Conservation (phyloP, 2,888 invertebrate species). For the Caenorhabditis doughertyi region DNA sequence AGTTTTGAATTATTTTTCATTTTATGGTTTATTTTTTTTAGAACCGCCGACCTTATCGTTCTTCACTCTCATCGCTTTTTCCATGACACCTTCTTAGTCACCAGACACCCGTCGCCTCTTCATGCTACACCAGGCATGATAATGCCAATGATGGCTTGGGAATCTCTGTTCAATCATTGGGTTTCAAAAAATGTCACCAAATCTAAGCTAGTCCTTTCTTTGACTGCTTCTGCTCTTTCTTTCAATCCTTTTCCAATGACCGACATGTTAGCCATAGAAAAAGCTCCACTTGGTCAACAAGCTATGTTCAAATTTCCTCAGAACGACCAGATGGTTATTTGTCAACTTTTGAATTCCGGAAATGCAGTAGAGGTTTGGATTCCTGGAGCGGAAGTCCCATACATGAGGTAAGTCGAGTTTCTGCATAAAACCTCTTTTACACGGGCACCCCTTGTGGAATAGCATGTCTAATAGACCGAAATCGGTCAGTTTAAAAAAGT, state of each 20-base stretch:
- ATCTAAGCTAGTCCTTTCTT: slow-evolving; percentile 45
- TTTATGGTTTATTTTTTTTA: no score
- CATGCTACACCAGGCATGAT: slow-evolving; percentile 36
- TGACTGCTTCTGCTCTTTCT: slow-evolving; percentile 48
- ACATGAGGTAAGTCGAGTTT: slow-evolving; percentile 3
- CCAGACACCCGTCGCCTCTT: slow-evolving; percentile 59
- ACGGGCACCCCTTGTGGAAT: no score
- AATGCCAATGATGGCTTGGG: slow-evolving; percentile 41
- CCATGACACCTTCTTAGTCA: slow-evolving; percentile 43
- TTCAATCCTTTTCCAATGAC: slow-evolving; percentile 24
- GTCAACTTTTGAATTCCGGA: slow-evolving; percentile 25
- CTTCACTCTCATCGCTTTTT: slow-evolving; percentile 68
- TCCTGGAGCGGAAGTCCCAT: slow-evolving; percentile 43
- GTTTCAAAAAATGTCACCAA: neutral
- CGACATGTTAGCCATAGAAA: neutral
- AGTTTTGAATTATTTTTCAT: no score
- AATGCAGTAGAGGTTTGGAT: slow-evolving; percentile 33
- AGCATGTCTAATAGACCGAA: no score
- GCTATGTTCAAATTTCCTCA: slow-evolving; percentile 29
- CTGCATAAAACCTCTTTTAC: no score
- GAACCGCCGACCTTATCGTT: slow-evolving; percentile 59
- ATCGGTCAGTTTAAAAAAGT: no score
- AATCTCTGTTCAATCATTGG: slow-evolving; percentile 41
- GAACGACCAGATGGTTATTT: slow-evolving; percentile 48
- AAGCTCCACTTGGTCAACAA: slow-evolving; percentile 46